Base-by-base conservation (phyloP, 2,113 vertebrate species). In the Arizona elegans region DNA sequence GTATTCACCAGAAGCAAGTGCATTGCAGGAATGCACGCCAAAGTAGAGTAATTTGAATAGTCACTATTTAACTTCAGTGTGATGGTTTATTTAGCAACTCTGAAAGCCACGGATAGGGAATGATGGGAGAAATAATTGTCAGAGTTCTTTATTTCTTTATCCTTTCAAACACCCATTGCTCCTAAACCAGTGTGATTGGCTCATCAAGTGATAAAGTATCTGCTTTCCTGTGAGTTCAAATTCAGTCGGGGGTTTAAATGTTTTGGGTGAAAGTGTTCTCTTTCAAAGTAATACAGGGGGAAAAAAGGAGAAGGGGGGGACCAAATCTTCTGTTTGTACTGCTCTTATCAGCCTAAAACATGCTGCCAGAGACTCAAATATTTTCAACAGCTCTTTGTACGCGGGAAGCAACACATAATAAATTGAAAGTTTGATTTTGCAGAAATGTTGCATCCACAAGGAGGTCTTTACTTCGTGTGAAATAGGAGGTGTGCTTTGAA, bases 311-410 rank as follows among this genome's bases (percentile, higher is more conserved):
- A 26, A 47, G n/a, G 21, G 54, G 5, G 24, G n/a, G 26, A 75
- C 62, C 94, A 88, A 93, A 97, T 96, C 96, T 91, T 92, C 90
- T 29, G 0, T 86, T 59, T 1, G 1, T 23, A 38, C 93, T 95
- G 54, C 50, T 94, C 95, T 97, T 97, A 97, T 96, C 96, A 97
- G 88, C 88, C 54, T 89, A 86, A 95, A 96, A 93, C 96, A 97
- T 29, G 55, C 94, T 93, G 95, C 93, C 90, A 0, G 87, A 93
- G 75, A 94, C 95, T 95, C 6, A 86, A 81, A 87, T 93, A 88
- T 96, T 81, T 95, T 96, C 94, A 93, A 91, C 91, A 93, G 88
- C 91, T 92, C 94, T 97, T 96, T 95, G 86, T 97, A 58, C 62
- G 10, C 75, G 94, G 93, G 86, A 96, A 95, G 92, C 91, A 95